A percentile compares a stretch with the other conserved stretches of the same genome.
Conservation (phyloP, 2,113 vertebrate genomes). For the Danio rerio region DNA sequence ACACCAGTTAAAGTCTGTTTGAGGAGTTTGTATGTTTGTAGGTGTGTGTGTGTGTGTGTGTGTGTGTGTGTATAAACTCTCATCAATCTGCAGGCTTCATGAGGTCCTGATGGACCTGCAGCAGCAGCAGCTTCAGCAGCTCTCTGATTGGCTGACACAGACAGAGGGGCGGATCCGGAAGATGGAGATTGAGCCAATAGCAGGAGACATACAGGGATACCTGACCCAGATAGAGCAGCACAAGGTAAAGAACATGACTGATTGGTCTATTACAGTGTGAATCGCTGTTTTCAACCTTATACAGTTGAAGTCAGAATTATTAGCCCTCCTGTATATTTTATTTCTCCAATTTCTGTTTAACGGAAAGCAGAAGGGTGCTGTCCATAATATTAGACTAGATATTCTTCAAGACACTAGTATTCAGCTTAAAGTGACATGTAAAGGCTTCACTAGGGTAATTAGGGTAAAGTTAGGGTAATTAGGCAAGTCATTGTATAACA, state of each 20-base stretch:
- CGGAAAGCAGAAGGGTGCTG: too few relatives aligned
- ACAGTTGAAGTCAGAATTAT: too few relatives aligned
- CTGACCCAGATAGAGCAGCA: conserved; percentile 88
- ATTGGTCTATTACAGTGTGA: neutral
- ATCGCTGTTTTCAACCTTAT: too few relatives aligned
- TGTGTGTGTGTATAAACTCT: neutral
- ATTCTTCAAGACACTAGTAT: too few relatives aligned
- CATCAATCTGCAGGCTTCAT: conserved; percentile 81
- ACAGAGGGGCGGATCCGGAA: conserved; percentile 91
- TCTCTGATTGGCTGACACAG: conserved; percentile 89
- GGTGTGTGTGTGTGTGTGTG: neutral
- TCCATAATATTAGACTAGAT: too few relatives aligned
- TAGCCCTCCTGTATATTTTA: too few relatives aligned
- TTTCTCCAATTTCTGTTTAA: too few relatives aligned
- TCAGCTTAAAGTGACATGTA: too few relatives aligned
- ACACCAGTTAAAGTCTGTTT: neutral
- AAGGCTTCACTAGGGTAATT: too few relatives aligned
- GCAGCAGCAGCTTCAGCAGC: conserved; percentile 92
- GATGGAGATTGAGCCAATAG: conserved; percentile 81
- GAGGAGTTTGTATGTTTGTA: too few relatives aligned
- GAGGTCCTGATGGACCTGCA: conserved; percentile 96
- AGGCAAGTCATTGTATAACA: too few relatives aligned
- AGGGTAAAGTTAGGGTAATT: too few relatives aligned
- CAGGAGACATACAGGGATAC: conserved; percentile 80
- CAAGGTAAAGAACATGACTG: conserved; percentile 72